phyloP scores from a whole-genome alignment of 2,797 vertebrate genomes.

The Chaunax sp. region DNA sequence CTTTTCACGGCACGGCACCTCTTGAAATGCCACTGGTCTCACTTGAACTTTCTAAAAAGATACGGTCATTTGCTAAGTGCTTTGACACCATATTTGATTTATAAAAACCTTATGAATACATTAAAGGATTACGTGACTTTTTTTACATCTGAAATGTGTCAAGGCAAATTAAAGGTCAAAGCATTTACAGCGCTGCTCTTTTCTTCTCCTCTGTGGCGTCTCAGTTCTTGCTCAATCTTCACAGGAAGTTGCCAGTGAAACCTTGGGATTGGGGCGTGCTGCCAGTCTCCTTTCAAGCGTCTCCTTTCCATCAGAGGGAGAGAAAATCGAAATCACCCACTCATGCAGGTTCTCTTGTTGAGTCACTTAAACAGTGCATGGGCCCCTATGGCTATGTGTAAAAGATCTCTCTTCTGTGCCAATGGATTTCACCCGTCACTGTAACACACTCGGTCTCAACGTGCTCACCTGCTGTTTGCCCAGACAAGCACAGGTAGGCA shows the following conservation, averaged over 20 bases:
- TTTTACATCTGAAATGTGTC: neutral
- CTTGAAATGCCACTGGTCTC: neutral
- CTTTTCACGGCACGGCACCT: neutral
- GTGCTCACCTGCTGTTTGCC: constrained; percentile 41
- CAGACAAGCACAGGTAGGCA: constrained; percentile 66
- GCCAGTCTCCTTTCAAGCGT: constrained; percentile 33
- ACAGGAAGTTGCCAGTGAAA: constrained; percentile 42
- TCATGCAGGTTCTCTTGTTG: constrained; percentile 58
- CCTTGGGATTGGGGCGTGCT: constrained; percentile 47
- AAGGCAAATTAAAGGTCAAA: constrained; percentile 44
- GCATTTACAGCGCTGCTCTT: constrained; percentile 15
- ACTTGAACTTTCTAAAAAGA: neutral
- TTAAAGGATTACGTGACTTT: constrained; percentile 33
- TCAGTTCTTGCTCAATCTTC: constrained; percentile 31
- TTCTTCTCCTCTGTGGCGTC: constrained; percentile 16
- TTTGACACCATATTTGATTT: no score
- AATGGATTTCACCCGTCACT: constrained; percentile 54
- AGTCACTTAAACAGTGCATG: constrained; percentile 43
- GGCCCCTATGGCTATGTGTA: constrained; percentile 56
- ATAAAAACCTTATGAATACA: no score
- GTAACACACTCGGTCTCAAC: constrained; percentile 21
- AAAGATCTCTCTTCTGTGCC: constrained; percentile 61
- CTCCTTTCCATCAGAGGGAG: constrained; percentile 31
- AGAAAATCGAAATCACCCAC: constrained; percentile 57
- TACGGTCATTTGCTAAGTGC: no score